Conservation (phyloP, 2,888 invertebrate genomes). For the Meliscaeva auricollis region DNA sequence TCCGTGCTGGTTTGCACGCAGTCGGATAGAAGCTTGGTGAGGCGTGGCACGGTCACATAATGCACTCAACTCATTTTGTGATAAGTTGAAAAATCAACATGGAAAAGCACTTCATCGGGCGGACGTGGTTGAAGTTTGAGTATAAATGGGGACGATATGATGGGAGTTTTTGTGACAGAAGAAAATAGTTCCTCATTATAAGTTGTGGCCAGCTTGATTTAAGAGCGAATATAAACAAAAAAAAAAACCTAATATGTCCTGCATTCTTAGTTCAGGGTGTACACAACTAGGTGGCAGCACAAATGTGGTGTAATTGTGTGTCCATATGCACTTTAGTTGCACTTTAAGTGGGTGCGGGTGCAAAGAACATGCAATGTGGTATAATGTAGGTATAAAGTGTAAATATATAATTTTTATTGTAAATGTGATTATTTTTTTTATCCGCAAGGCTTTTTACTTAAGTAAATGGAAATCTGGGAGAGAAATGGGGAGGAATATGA, state of each 20-base stretch:
- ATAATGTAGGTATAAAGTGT: not conserved
- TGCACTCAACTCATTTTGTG: constrained; percentile 75
- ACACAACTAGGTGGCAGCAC: constrained; percentile 39
- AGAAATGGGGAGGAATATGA: not conserved
- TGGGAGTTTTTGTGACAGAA: constrained; percentile 31
- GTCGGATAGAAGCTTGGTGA: constrained; percentile 39
- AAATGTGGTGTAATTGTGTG: constrained; percentile 63
- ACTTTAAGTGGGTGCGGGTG: constrained; percentile 71
- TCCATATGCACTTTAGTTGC: constrained; percentile 66
- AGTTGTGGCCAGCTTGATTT: constrained; percentile 51
- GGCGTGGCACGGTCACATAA: constrained; percentile 72
- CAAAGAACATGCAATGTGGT: constrained; percentile 54
- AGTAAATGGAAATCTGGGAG: constrained; percentile 51
- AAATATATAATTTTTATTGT: not conserved
- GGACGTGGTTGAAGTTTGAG: constrained; percentile 36
- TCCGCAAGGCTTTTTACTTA: constrained; percentile 61
- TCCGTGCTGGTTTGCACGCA: constrained; percentile 39
- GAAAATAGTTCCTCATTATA: constrained; percentile 67
- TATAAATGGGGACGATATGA: not conserved
- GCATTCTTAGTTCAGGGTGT: constrained; percentile 3
- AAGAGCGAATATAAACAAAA: not conserved
- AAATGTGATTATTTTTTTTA: constrained; percentile 25
- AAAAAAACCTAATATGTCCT: constrained; percentile 24
- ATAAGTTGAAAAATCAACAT: constrained; percentile 76
- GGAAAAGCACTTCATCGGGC: constrained; percentile 74